phyloP scores from a whole-genome alignment of 2,797 vertebrate genomes.

The Sebastes melanostomus region DNA sequence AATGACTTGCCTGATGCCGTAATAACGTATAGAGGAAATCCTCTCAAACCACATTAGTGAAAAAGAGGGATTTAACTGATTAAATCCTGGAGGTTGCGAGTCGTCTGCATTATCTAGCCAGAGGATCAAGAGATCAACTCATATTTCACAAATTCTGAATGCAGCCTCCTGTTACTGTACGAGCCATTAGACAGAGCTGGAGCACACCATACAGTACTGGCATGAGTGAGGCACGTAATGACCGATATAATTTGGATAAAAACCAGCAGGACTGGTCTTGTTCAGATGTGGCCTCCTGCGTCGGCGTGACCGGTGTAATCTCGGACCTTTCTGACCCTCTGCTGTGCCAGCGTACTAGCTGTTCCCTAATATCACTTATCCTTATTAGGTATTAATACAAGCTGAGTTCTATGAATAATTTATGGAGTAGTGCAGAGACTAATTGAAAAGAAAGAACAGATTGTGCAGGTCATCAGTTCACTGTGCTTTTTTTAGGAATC shows the following conservation, averaged over 20 bases:
- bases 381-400: slow-evolving; percentile 46
- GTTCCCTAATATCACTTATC: slow-evolving; percentile 31
- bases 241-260: slow-evolving; percentile 14
- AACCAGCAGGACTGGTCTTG: background rate
- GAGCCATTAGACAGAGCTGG: background rate
- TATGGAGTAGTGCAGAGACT: slow-evolving; percentile 13
- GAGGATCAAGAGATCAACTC: slow-evolving; percentile 53
- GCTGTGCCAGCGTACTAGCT: background rate
- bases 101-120: slow-evolving; percentile 44
- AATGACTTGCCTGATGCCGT: slow-evolving; percentile 11
- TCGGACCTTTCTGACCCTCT: slow-evolving; percentile 11
- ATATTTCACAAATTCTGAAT: slow-evolving; percentile 25
- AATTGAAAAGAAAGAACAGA: slow-evolving; percentile 46
- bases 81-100: slow-evolving; percentile 48
- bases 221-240: background rate
- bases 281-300: background rate
- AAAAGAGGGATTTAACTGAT: slow-evolving; percentile 56
- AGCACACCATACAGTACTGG: background rate
- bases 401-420: slow-evolving; percentile 30
- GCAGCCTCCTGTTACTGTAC: background rate
- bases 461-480: slow-evolving; percentile 25
- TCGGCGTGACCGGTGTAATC: background rate
- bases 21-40: slow-evolving; percentile 59
- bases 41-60: slow-evolving; percentile 60
- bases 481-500: slow-evolving; percentile 17